Conservation (phyloP, 2,113 vertebrate species). For the Psilopsiagon aymara region DNA sequence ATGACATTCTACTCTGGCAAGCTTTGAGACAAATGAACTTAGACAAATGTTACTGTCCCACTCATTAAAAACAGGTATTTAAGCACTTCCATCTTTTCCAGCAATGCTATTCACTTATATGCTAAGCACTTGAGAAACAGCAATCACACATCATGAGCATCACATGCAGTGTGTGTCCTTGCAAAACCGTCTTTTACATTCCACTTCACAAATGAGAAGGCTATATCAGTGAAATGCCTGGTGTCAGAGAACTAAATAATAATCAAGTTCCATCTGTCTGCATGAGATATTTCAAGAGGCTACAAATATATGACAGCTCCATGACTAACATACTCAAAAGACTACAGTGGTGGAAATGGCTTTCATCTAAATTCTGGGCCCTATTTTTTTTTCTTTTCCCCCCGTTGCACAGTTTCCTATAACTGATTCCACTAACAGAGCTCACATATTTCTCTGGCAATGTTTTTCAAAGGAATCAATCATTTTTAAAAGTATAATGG, state of each 20-base stretch:
- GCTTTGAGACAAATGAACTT: background rate
- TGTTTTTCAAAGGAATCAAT: background rate
- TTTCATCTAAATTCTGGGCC: background rate
- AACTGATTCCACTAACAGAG: background rate
- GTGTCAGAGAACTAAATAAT: background rate
- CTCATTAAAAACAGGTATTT: background rate
- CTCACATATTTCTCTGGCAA: background rate
- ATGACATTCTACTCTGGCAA: background rate
- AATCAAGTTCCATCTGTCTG: background rate
- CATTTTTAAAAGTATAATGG: background rate
- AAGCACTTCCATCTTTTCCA: background rate
- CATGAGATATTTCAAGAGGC: background rate
- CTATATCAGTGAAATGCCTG: background rate
- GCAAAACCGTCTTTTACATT: background rate
- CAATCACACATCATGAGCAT: background rate
- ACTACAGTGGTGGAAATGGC: background rate
- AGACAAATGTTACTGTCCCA: background rate
- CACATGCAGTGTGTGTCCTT: background rate
- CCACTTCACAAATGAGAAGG: background rate
- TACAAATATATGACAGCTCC: background rate
- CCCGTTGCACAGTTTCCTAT: background rate
- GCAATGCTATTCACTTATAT: background rate
- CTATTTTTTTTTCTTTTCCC: background rate
- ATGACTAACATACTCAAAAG: background rate
- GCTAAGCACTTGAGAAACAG: background rate